Base-by-base conservation (phyloP, 2,797 vertebrate genomes). In the Spinibarbus caldwelli region DNA sequence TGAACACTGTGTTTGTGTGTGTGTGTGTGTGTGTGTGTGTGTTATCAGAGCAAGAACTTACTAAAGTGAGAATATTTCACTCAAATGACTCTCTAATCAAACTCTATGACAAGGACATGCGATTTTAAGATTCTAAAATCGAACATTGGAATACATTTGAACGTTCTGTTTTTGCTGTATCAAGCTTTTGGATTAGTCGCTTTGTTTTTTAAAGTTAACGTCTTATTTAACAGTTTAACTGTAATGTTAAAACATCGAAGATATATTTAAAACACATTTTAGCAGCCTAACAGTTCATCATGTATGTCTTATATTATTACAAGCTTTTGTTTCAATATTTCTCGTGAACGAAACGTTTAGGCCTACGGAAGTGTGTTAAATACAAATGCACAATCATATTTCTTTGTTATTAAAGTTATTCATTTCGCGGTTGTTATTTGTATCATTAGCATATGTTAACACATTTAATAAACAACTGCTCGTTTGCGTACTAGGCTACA, bases 41-140 rank as follows among this genome's bases (percentile, higher is more conserved):
- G 68, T 36, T 95, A 95, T 94, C 93, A 93, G 94, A 95, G 95
- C 94, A 95, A 96, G 93, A 94, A 94, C 93, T 67, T 67, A 34
- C 64, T 95, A 94, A 93, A 94, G 94, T 93, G 93, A 93, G 93
- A 94, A 94, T 93, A 47, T 82, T 73, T 78, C 66, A 68, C 57
- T 81, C 29, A 81, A 34, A 85, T 43, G 57, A 45, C 45, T 67
- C 38, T 66, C 57, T 67, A 80, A 64, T 85, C 57, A 68, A 86
- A 81, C 31, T 45, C 7, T 45, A 31, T 71, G 49, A 79, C 49
- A 64, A 14, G 23, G 70, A 64, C 57, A 43, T 43, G 52, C 59
- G 36, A 72, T 75, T 59, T 64, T 38, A 66, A 66, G 29, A 75
- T 62, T 6, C 10, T 26, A 52, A 83, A 36, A 38, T 9, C 31